Evolutionary conservation across 2,888 invertebrate genomes (phyloP).

Genomic region (Synanthedon tipuliformis): DNA sequence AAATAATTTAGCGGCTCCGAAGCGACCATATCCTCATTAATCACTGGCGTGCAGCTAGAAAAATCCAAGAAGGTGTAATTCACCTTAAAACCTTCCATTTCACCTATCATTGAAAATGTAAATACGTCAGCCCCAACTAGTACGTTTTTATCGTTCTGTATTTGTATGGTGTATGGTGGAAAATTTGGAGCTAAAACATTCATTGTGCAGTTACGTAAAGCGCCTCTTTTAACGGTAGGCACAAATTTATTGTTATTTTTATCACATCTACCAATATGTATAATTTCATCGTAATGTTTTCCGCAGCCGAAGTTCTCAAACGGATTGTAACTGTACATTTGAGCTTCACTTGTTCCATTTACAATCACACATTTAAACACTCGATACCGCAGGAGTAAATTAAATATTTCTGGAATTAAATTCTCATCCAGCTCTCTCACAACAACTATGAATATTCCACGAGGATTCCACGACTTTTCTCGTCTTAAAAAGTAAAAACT

Average conservation of each 20-base stretch:
- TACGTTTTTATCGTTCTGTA: neutral
- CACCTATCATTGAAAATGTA: conserved; percentile 21
- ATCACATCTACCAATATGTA: conserved; percentile 27
- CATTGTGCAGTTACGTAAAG: conserved; percentile 32
- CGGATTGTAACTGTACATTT: conserved; percentile 38
- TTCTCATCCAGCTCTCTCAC: conserved; percentile 12
- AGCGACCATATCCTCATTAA: conserved; percentile 15
- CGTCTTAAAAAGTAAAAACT: neutral
- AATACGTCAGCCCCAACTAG: conserved; percentile 16
- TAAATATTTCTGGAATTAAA: conserved; percentile 22
- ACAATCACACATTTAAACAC: conserved; percentile 24
- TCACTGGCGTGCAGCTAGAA: conserved; percentile 11
- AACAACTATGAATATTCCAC: conserved; percentile 23
- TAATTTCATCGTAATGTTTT: conserved; percentile 26
- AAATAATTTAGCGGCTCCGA: conserved; percentile 17
- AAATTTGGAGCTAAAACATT: conserved; percentile 24
- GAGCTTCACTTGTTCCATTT: conserved; percentile 18
- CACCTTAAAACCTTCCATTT: conserved; percentile 25
- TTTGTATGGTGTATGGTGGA: conserved; percentile 29
- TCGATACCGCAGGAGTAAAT: conserved; percentile 20
- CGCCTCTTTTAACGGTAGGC: conserved; percentile 24
- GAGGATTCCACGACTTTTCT: conserved; percentile 30
- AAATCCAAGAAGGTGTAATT: conserved; percentile 18
- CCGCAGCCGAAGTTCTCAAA: conserved; percentile 41
- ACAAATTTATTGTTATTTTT: conserved; percentile 13